phyloP scores from a whole-genome alignment of 2,888 invertebrate species.

The Erebia aethiops region DNA sequence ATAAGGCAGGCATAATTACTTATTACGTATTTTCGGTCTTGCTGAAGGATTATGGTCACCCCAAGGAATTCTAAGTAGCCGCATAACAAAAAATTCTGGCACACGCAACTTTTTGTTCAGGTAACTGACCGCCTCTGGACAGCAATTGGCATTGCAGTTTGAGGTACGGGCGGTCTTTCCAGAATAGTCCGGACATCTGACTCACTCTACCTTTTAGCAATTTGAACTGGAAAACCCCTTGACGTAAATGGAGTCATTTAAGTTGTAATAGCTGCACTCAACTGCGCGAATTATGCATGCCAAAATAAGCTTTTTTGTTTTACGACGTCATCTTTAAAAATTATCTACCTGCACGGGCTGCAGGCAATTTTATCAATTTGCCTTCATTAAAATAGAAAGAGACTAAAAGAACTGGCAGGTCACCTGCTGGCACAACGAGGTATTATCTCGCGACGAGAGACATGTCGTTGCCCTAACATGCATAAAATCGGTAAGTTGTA shows the following conservation, averaged over 20 bases:
- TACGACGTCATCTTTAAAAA: background rate
- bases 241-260: slow-evolving; percentile 12
- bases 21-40: background rate
- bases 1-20: too few relatives aligned
- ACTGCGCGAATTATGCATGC: background rate
- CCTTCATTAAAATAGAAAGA: background rate
- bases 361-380: background rate
- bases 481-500: too few relatives aligned
- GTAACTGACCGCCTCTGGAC: slow-evolving; percentile 35
- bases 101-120: slow-evolving; percentile 33
- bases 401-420: background rate
- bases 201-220: slow-evolving; percentile 25
- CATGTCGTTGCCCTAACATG: too few relatives aligned
- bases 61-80: slow-evolving; percentile 30
- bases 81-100: slow-evolving; percentile 29
- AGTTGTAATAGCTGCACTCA: slow-evolving; percentile 2
- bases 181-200: slow-evolving; percentile 31
- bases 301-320: background rate
- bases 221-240: slow-evolving; percentile 25
- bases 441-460: too few relatives aligned
- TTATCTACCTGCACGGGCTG: background rate
- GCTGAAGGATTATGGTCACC: slow-evolving; percentile 20
- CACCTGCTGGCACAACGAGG: too few relatives aligned
- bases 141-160: slow-evolving; percentile 24
- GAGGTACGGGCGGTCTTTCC: slow-evolving; percentile 20